Conservation (phyloP, 2,888 invertebrate genomes). For the Ernsta delagoae region DNA sequence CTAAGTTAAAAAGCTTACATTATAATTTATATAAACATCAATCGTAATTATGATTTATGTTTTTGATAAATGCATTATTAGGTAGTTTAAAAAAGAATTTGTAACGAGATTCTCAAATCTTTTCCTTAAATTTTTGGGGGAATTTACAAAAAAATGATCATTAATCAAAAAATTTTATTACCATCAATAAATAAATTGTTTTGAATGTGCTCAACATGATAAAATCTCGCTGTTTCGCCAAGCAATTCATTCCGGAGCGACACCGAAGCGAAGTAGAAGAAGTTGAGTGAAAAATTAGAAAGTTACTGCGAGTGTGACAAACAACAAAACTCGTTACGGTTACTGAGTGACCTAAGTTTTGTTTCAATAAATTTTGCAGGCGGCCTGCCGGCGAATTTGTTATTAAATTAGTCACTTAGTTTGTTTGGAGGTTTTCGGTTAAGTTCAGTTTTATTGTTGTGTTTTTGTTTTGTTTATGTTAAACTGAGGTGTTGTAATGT, state of each 20-base stretch:
- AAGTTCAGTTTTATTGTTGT: constrained; percentile 22
- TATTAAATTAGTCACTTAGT: constrained; percentile 28
- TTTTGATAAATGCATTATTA: too few relatives aligned
- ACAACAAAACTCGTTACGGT: constrained; percentile 25
- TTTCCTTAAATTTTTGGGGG: too few relatives aligned
- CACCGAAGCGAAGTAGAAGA: not conserved
- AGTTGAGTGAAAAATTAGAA: constrained; percentile 21
- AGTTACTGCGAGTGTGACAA: constrained; percentile 17
- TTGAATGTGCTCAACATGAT: too few relatives aligned
- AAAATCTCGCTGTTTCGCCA: too few relatives aligned
- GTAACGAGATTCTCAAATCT: too few relatives aligned
- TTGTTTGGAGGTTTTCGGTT: constrained; percentile 10
- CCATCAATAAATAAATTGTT: too few relatives aligned
- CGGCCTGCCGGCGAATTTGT: constrained; percentile 19
- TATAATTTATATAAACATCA: too few relatives aligned
- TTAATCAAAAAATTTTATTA: too few relatives aligned
- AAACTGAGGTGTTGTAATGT: not conserved
- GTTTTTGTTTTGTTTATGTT: constrained; percentile 15
- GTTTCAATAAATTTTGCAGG: constrained; percentile 27
- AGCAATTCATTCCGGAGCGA: not conserved
- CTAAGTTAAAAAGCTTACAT: too few relatives aligned
- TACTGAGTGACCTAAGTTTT: constrained; percentile 26
- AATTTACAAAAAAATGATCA: too few relatives aligned
- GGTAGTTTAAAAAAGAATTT: too few relatives aligned
- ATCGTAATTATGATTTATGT: too few relatives aligned